Evolutionary conservation across 1,140 invertebrate species (phyloP).

Genomic region (Aradophagus sp.): DNA sequence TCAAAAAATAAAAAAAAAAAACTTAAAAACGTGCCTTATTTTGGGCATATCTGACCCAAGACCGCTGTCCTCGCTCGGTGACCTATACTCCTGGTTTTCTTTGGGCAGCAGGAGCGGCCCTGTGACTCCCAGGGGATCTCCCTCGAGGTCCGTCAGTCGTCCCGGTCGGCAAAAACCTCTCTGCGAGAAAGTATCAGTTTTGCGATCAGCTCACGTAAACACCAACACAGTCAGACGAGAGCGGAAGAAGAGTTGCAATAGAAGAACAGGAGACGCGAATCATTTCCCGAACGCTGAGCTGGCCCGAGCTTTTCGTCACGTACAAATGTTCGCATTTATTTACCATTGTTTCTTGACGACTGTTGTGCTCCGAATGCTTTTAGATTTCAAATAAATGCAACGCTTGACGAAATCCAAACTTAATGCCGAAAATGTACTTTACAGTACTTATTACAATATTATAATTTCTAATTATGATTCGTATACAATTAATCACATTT

Average conservation of each 20-base stretch:
- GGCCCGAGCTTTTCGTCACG: slow-evolving; percentile 55
- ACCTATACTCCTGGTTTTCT: slow-evolving; percentile 80
- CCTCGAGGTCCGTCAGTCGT: slow-evolving; percentile 77
- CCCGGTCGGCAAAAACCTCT: slow-evolving; percentile 71
- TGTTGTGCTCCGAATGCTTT: background rate
- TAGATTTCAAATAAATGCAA: background rate
- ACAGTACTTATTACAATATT: no score
- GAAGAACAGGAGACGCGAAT: slow-evolving; percentile 5
- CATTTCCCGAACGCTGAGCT: slow-evolving; percentile 32
- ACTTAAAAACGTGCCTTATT: slow-evolving; percentile 73
- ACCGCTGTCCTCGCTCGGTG: slow-evolving; percentile 88
- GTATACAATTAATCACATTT: no score
- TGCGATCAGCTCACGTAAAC: slow-evolving; percentile 57
- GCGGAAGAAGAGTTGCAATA: slow-evolving; percentile 21
- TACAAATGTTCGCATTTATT: slow-evolving; percentile 1
- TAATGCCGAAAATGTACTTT: no score
- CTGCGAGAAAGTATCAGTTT: slow-evolving; percentile 71
- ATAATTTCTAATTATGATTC: no score
- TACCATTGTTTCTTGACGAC: background rate
- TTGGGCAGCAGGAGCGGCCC: slow-evolving; percentile 65
- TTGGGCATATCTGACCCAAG: slow-evolving; percentile 83
- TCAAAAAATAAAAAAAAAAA: no score
- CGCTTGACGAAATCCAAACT: no score
- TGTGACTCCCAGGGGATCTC: slow-evolving; percentile 76
- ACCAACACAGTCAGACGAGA: slow-evolving; percentile 23